Percentiles rank a stretch among this genome's conserved stretches.
phyloP scores from a whole-genome alignment of 2,113 vertebrate species.

The Tragelaphus scriptus region DNA sequence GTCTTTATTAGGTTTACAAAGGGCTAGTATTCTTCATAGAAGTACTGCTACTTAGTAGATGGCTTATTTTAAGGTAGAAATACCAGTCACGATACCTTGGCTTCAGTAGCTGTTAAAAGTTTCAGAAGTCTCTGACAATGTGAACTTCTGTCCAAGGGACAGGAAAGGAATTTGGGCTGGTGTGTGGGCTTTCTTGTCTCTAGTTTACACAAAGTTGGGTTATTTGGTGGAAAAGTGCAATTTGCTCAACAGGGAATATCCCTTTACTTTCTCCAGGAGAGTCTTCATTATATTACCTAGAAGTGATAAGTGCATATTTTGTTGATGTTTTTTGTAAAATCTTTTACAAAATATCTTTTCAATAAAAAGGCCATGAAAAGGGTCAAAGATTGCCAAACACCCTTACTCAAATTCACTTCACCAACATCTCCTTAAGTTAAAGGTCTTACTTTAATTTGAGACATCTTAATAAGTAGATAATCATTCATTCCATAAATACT shows the following conservation, averaged over 20 bases:
- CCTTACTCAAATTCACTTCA: not conserved
- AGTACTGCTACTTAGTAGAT: not conserved
- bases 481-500: not conserved
- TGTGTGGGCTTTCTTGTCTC: not conserved
- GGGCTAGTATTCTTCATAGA: not conserved
- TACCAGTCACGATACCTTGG: not conserved
- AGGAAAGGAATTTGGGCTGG: not conserved
- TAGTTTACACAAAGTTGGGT: not conserved
- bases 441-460: not conserved
- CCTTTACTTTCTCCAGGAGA: not conserved
- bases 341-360: not conserved
- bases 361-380: not conserved
- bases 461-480: not conserved
- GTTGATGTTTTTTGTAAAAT: not conserved
- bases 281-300: not conserved
- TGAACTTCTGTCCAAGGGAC: not conserved
- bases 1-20: not conserved
- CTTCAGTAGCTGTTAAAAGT: not conserved
- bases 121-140: not conserved
- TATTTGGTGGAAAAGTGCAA: constrained; percentile 4
- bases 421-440: not conserved
- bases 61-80: not conserved
- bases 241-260: not conserved
- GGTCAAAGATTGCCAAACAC: not conserved
- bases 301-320: not conserved